phyloP scores from a whole-genome alignment of 2,797 vertebrate species.

The Acomys russatus region DNA sequence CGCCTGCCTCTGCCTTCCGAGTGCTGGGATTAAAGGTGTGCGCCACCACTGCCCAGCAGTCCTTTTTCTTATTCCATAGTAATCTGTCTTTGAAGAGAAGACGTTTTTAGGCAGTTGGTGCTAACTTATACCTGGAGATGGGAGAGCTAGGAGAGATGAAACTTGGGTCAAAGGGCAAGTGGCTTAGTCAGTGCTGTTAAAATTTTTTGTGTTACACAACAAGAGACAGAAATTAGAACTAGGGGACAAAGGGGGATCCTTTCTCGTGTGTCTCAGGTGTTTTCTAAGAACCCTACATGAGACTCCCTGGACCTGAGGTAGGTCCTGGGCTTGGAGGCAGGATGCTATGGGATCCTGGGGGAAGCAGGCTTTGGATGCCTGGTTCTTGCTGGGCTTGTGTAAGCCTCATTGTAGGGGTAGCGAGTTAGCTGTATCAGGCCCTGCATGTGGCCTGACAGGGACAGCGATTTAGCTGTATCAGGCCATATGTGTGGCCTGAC shows the following conservation, averaged over 20 bases:
- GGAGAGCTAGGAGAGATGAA: neutral
- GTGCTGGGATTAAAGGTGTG: too few species aligned
- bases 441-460: too few species aligned
- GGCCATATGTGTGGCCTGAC: too few species aligned
- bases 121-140: neutral
- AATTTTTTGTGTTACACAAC: too few species aligned
- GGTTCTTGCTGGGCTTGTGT: neutral
- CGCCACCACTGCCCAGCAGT: too few species aligned
- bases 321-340: neutral
- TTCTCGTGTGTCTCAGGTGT: neutral
- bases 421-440: too few species aligned
- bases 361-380: neutral
- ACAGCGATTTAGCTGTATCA: too few species aligned
- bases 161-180: neutral
- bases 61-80: neutral
- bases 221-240: neutral
- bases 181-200: neutral
- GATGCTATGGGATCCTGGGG: fast-evolving
- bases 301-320: neutral
- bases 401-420: neutral
- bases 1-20: too few species aligned
- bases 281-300: neutral
- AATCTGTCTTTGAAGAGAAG: neutral
- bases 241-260: neutral
- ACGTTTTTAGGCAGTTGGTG: neutral